Base-by-base conservation (phyloP, 37 sponge, comb jelly and placozoan species). In the Spongilla lacustris region DNA sequence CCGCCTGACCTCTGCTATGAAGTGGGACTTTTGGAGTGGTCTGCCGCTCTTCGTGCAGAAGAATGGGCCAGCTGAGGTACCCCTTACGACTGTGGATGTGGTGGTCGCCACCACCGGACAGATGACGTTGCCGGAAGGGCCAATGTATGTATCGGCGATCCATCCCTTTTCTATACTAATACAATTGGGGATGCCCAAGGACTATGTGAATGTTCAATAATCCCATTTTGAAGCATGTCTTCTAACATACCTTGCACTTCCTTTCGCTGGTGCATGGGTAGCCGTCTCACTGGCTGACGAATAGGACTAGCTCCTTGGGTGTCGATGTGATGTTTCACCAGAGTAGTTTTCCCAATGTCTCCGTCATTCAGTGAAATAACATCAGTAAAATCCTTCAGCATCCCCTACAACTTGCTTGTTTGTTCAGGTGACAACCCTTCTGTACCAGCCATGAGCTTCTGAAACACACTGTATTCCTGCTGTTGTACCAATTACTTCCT, bases 141-240 rank as follows among this genome's bases (percentile, higher is more conserved):
- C n/a, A n/a, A n/a, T n/a, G n/a, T n/a, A n/a, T n/a, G n/a, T n/a
- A n/a, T n/a, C n/a, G n/a, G n/a, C n/a, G 49, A n/a, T 12, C 49
- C 66, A 36, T 48, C 25, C 41, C 41, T 79, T 24, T 49, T 48
- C 66, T 79, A 17, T 75, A 36, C 77, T n/a, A 27, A 75, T 75
- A 31, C 29, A 75, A 36, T 31, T 25, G 30, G 26, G 9, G 34
- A 33, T n/a, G 84, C 84, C 84, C 74, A 83, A 33, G 84, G 75
- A 73, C 84, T 83, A 1, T 26, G 23, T 36, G 84, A 83, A 23
- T n/a, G 49, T 36, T 74, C 26, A 17, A 83, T 73, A 25, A 83
- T 29, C 17, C 34, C 68, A 11, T 74, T 23, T 5, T 74, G 48
- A 21, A 74, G 75, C 75, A 83, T 73, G 28, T 74, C 50, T 29